Base-by-base conservation (phyloP, 2,888 invertebrate species). In the Rhimphoctona megacephalus region DNA sequence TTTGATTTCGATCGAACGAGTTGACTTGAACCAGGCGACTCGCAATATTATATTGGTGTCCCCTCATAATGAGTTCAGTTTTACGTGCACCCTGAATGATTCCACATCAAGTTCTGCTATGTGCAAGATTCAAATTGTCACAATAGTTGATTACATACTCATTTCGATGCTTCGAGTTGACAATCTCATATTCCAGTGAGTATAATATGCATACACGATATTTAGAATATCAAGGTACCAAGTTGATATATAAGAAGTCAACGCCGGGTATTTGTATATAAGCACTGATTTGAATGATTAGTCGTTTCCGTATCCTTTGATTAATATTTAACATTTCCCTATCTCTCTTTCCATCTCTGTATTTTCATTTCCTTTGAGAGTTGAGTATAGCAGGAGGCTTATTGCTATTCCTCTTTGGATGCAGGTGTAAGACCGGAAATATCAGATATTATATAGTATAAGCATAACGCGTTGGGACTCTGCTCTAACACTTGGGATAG, bases 321-420 rank as follows among this genome's bases (percentile, higher is more conserved):
- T 72, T 70, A 25, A 78, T 52, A 8, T 52, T 0, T 9, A 22
- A 25, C 33, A n/a, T 30, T 25, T 61, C 19, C 17, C 25, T n/a
- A 57, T 49, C 22, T n/a, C 39, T 33, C 54, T 17, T 19, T 25
- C 19, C 61, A 2, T n/a, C 66, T 61, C 64, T 43, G 22, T 52
- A 84, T 78, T 64, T 74, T 74, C 81, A 79, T 81, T 81, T 78
- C 81, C 84, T 74, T 69, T 11, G 54, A 78, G 81, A 74, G n/a
- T 30, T n/a, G 52, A 67, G 74, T 69, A 33, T 36, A 69, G n/a
- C 66, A 69, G 19, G 19, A 36, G 22, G 22, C 36, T 74, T 54
- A 81, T 64, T 25, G 54, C 61, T 73, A 74, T 73, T 73, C 64
- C 39, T 64, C 33, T 30, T 11, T 52, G 80, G 74, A 39, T 81